Evolutionary conservation across 1,140 invertebrate species (phyloP).

Genomic region (Trialeurodes vaporariorum): DNA sequence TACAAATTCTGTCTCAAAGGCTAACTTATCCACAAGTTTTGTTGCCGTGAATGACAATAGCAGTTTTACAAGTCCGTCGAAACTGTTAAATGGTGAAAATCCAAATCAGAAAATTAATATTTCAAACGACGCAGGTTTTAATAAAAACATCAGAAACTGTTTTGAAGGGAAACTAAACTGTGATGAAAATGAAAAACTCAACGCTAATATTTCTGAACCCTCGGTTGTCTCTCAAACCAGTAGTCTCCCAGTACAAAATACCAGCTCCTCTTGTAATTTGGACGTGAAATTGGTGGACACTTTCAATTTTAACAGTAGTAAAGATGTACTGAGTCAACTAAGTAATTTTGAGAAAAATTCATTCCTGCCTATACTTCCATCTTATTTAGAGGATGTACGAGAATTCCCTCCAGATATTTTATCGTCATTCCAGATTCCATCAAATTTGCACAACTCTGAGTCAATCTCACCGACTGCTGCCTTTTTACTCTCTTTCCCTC

Average conservation of each 20-base stretch:
- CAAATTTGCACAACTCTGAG: slow-evolving; percentile 46
- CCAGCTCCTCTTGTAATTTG: background rate
- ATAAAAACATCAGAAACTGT: background rate
- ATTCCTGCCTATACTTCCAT: background rate
- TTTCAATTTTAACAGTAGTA: background rate
- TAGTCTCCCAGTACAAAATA: background rate
- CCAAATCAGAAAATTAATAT: background rate
- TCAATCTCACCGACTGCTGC: slow-evolving; percentile 64
- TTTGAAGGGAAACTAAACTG: background rate
- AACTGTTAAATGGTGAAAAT: background rate
- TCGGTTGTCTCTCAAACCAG: background rate
- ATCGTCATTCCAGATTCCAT: slow-evolving; percentile 48
- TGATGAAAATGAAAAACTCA: background rate
- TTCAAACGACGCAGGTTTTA: background rate
- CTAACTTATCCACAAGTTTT: background rate
- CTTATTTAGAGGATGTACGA: slow-evolving; percentile 33
- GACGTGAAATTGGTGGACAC: background rate
- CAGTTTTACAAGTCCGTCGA: background rate
- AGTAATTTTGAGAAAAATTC: background rate
- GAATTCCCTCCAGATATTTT: slow-evolving; percentile 61
- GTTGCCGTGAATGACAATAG: background rate
- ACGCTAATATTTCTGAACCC: background rate
- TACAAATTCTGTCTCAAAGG: background rate
- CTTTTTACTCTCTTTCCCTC: slow-evolving; percentile 58
- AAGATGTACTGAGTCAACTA: background rate